phyloP scores from a whole-genome alignment of 1,140 invertebrate species.

The Lepidurus arcticus region DNA sequence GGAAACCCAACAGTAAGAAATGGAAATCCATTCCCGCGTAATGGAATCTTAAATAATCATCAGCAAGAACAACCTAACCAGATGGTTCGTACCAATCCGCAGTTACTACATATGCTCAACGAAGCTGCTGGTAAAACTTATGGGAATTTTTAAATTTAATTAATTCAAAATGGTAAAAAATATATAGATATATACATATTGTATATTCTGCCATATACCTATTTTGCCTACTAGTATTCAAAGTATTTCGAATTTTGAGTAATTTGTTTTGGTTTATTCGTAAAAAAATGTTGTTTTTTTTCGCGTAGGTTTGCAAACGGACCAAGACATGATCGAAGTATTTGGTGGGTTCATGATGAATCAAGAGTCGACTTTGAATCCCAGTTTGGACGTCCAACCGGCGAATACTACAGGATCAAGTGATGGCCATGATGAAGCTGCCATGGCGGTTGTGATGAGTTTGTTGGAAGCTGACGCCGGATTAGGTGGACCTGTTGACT shows the following conservation, averaged over 20 bases:
- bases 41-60: not conserved
- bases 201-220: not conserved
- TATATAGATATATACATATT: too few relatives aligned
- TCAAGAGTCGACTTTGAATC: constrained; percentile 38
- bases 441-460: constrained; percentile 90
- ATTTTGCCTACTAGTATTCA: not conserved
- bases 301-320: constrained; percentile 36
- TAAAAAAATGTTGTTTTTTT: not conserved
- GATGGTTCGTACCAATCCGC: constrained; percentile 32
- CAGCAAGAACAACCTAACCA: constrained; percentile 27
- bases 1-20: constrained; percentile 1
- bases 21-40: constrained; percentile 52
- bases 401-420: constrained; percentile 48
- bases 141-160: not conserved
- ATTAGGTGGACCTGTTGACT: constrained; percentile 72
- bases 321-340: constrained; percentile 57
- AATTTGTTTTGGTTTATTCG: not conserved
- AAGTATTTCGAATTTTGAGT: not conserved
- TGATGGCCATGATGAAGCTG: constrained; percentile 80
- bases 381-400: constrained; percentile 37
- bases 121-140: constrained; percentile 31
- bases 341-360: constrained; percentile 51
- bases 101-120: constrained; percentile 31
- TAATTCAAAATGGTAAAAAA: too few relatives aligned
- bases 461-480: constrained; percentile 74